These are phyloP conservation scores for Sciurus carolinensis DNA, from an alignment of 2,797 vertebrate genomes.

Conservation along the genomic window DNA sequence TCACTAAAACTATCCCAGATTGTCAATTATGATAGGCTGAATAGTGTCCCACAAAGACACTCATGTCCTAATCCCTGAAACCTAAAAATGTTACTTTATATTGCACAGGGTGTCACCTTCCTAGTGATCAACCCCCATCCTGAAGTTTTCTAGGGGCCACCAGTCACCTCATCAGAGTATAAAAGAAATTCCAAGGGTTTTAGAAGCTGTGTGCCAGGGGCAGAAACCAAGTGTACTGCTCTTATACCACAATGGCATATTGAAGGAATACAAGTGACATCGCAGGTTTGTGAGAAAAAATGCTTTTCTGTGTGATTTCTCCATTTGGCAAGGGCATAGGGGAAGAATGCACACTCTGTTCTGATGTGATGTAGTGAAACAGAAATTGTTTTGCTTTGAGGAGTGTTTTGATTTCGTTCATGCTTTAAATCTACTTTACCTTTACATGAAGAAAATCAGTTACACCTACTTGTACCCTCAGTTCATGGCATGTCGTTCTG, in stretches of 20 bases:
- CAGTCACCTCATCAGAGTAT: neutral
- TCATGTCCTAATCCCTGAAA: neutral
- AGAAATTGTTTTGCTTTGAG: slow-evolving; percentile 45
- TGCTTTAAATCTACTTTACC: neutral
- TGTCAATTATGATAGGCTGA: neutral
- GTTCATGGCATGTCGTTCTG: neutral
- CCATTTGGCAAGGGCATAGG: neutral
- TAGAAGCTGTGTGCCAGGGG: neutral
- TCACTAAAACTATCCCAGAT: neutral
- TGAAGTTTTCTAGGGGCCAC: neutral
- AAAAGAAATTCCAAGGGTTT: neutral
- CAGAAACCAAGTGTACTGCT: neutral
- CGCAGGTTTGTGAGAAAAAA: slow-evolving; percentile 6
- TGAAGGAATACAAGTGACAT: neutral
- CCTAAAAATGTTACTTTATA: neutral
- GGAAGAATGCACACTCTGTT: neutral
- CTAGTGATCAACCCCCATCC: neutral
- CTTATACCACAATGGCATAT: neutral
- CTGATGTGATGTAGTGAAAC: slow-evolving; percentile 2
- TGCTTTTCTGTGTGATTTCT: neutral
- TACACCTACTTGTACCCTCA: neutral
- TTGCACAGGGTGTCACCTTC: neutral
- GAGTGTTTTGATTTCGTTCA: slow-evolving; percentile 42
- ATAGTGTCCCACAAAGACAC: neutral
- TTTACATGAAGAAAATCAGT: neutral